These are phyloP conservation scores for Oophaga sylvatica DNA, from an alignment of 2,797 vertebrate genomes.

Conservation along the genomic window DNA sequence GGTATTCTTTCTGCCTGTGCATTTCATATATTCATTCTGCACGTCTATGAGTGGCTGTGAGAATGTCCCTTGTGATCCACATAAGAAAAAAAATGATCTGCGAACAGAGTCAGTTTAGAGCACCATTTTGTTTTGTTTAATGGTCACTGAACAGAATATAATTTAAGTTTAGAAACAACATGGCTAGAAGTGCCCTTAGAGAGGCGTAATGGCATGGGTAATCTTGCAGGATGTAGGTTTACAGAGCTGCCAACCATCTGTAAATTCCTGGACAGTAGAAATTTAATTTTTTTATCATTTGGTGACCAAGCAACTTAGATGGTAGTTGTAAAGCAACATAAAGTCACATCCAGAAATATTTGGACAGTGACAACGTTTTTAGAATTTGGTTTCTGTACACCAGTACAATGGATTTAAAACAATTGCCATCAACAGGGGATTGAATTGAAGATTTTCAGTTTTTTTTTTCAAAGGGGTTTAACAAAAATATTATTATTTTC, in stretches of 20 bases:
- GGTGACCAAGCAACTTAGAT: neutral
- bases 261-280: neutral
- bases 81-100: neutral
- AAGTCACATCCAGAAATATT: no score
- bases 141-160: conserved; percentile 15
- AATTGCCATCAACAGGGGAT: no score
- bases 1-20: neutral
- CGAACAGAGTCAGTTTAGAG: neutral
- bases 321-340: no score
- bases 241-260: no score
- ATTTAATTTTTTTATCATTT: neutral
- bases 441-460: no score
- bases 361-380: no score
- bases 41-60: neutral
- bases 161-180: neutral
- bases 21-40: neutral
- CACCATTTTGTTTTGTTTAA: neutral
- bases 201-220: neutral
- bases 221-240: neutral
- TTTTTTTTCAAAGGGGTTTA: no score
- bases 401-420: no score
- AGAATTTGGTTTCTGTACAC: no score
- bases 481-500: no score
- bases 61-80: neutral
- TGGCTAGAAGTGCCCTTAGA: neutral